Conservation (phyloP, 2,113 vertebrate genomes). For the Todiramphus saurophagus region DNA sequence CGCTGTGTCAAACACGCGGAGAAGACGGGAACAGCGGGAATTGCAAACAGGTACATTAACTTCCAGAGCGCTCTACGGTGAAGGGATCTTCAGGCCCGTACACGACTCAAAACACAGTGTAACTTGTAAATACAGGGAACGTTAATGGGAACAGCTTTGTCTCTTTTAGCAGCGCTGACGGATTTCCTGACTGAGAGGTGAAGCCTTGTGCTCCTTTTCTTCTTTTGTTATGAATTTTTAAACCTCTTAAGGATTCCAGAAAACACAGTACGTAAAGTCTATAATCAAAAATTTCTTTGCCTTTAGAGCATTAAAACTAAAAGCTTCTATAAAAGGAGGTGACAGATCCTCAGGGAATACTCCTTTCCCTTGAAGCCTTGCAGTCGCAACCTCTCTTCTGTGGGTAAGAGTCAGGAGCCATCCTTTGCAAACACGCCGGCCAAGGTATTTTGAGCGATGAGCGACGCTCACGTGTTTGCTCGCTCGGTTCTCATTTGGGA, state of each 20-base stretch:
- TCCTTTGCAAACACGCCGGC: background rate
- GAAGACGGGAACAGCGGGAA: slow-evolving; percentile 10
- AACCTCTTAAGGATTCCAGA: background rate
- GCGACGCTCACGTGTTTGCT: background rate
- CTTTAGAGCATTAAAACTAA: background rate
- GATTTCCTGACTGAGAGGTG: background rate
- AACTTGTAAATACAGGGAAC: slow-evolving; percentile 47
- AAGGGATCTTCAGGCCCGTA: background rate
- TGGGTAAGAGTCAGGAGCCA: background rate
- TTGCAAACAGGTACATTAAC: background rate
- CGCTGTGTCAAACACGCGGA: fast-evolving
- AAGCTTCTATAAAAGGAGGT: background rate
- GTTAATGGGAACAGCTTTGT: slow-evolving; percentile 49
- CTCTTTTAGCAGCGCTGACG: background rate
- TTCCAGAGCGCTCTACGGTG: background rate
- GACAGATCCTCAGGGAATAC: background rate
- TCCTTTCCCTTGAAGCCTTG: background rate
- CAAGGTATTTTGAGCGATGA: background rate
- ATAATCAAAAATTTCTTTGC: background rate
- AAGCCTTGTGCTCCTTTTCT: background rate
- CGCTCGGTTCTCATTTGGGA: background rate
- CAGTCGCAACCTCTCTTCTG: background rate
- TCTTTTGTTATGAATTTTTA: background rate
- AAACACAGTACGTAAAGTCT: background rate
- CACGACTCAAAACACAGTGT: background rate